Evolutionary conservation across 2,113 vertebrate genomes (phyloP).

Genomic region (Numenius arquata): DNA sequence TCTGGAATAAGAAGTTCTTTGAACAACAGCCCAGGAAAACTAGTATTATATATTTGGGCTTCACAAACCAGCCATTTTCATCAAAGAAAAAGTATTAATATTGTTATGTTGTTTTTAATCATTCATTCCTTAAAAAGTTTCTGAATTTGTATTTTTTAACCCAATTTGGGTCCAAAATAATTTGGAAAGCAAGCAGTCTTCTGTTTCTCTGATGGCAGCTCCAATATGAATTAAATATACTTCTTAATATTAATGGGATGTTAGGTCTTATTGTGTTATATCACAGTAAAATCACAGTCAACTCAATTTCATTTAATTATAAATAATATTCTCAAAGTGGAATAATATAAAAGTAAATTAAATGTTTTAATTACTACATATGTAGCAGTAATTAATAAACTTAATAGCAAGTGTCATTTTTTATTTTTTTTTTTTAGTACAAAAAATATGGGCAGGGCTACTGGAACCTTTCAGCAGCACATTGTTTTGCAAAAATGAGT

Average conservation of each 20-base stretch:
- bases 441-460: neutral
- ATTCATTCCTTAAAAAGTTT: neutral
- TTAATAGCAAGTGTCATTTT: neutral
- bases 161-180: neutral
- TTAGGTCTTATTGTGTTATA: neutral
- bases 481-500: neutral
- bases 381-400: neutral
- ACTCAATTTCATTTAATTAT: neutral
- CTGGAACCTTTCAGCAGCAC: neutral
- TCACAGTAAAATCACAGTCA: neutral
- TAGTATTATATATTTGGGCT: neutral
- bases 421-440: neutral
- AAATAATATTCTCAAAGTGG: neutral
- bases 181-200: neutral
- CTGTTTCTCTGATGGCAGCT: neutral
- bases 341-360: neutral
- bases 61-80: neutral
- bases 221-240: neutral
- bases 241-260: neutral
- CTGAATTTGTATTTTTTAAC: neutral
- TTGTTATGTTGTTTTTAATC: rapidly evolving
- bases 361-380: neutral
- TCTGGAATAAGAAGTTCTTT: neutral
- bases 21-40: neutral
- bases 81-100: neutral